These are phyloP conservation scores for Rotaria socialis DNA, from an alignment of 2,888 invertebrate species.

Conservation along the genomic window DNA sequence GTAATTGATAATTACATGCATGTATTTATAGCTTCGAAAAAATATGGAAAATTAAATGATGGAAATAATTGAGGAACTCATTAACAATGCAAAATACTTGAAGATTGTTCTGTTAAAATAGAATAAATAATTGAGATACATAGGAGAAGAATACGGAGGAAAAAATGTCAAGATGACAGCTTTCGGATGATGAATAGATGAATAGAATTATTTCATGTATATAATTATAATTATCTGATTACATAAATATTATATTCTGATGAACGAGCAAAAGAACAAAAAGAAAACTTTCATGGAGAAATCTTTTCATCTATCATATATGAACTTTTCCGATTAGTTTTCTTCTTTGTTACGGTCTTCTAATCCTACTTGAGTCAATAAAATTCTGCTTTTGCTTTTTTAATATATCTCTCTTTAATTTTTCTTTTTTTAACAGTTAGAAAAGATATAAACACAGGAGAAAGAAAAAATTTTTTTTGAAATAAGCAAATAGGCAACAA, in stretches of 20 bases:
- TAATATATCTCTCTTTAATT: no score
- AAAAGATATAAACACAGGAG: slow-evolving; percentile 1
- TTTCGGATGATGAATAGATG: neutral
- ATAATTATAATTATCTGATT: slow-evolving; percentile 26
- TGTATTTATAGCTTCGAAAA: neutral
- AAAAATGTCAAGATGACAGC: slow-evolving; percentile 20
- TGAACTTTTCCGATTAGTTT: no score
- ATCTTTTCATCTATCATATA: no score
- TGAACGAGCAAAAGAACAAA: neutral
- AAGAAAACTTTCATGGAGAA: no score
- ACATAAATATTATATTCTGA: neutral
- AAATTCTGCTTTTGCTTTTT: no score
- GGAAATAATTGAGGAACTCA: neutral
- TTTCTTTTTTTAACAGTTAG: no score
- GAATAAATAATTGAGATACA: slow-evolving; percentile 11
- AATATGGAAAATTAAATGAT: no score
- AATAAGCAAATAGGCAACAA: neutral
- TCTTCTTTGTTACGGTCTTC: no score
- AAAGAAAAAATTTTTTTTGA: neutral
- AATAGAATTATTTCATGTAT: slow-evolving; percentile 11
- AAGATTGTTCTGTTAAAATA: neutral
- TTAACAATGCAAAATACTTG: neutral
- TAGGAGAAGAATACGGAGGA: neutral
- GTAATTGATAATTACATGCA: neutral
- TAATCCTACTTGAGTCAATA: no score